Evolutionary conservation across 2,113 vertebrate genomes (phyloP), one percentile per base, ranked within the genome.

Genomic region (Okapia johnstoni): DNA sequence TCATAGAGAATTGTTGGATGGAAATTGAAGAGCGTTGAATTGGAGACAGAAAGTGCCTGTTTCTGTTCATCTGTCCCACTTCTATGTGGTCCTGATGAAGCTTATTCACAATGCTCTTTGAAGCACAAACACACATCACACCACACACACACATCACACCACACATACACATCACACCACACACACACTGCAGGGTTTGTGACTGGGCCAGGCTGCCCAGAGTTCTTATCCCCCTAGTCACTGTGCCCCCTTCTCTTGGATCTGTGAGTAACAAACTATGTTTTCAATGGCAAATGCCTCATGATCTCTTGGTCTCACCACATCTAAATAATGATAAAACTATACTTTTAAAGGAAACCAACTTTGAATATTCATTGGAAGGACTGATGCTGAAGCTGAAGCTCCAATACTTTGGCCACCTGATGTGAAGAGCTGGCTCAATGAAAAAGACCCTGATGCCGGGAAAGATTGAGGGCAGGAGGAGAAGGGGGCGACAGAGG

Each of bases 401-500:
- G 40, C 23, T 43, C 12, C 12, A 76, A 25, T 43, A 76, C 23
- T 43, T 15, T 76, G 70, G 23, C 12, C 40, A 76, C 70, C 23
- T 76, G 36, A 76, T 76, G 13, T 43, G 23, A 76, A 76, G 40
- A 76, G 40, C 23, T 26, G 70, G 7, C 43, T 76, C 23, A 76
- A 0, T 76, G 23, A 43, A 43, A 76, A 76, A 26, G 40, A 76
- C 40, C 12, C 40, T 43, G 40, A 76, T 43, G 6, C 70, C 3
- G 5, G 70, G 40, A 76, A 76, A 26, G 70, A 26, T 7, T 26
- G 70, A 43, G 40, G 12, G 40, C 40, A 14, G 70, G 40, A 76
- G 70, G 36, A 76, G 40, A 76, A 76, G 40, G 12, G 40, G 70
- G 40, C 0, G 0, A 43, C 0, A 0, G 23, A 43, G 70, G 12